These are phyloP conservation scores for Harpagoxenus sublaevis DNA, from an alignment of 2,888 invertebrate genomes.

Conservation along the genomic window DNA sequence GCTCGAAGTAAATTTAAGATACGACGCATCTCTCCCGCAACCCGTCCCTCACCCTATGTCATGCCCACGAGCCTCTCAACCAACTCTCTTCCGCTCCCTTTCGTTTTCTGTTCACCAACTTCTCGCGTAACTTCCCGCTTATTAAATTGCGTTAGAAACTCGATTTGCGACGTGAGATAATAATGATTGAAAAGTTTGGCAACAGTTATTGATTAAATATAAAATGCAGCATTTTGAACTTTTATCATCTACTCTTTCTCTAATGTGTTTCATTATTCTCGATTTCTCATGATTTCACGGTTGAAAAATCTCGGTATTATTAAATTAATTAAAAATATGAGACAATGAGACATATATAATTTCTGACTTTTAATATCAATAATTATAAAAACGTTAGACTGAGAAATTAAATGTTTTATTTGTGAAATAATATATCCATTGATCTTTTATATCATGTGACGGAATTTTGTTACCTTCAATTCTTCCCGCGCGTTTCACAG, in stretches of 20 bases:
- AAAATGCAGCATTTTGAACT: conserved; percentile 5
- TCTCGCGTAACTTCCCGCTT: conserved; percentile 30
- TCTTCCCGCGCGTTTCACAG: background rate
- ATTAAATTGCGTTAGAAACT: conserved; percentile 54
- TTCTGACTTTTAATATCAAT: background rate
- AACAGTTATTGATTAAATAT: conserved; percentile 44
- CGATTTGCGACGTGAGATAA: conserved; percentile 53
- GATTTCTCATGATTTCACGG: background rate
- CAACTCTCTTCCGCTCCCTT: conserved; percentile 7
- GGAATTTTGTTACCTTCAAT: conserved; percentile 9
- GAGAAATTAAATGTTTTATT: background rate
- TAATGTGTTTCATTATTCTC: background rate
- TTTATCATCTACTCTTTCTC: background rate
- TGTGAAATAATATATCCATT: background rate
- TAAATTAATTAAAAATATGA: conserved; percentile 17
- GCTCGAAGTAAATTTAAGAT: conserved; percentile 61
- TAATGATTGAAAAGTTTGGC: conserved; percentile 56
- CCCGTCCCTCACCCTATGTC: background rate
- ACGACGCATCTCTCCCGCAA: conserved; percentile 27
- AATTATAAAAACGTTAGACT: background rate
- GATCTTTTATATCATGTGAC: background rate
- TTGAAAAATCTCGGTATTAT: background rate
- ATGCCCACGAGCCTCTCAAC: background rate
- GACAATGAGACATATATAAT: background rate
- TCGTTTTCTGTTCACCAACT: conserved; percentile 30